These are phyloP conservation scores for Macrosoma leucophasiata DNA, from an alignment of 2,888 invertebrate species.

Conservation along the genomic window DNA sequence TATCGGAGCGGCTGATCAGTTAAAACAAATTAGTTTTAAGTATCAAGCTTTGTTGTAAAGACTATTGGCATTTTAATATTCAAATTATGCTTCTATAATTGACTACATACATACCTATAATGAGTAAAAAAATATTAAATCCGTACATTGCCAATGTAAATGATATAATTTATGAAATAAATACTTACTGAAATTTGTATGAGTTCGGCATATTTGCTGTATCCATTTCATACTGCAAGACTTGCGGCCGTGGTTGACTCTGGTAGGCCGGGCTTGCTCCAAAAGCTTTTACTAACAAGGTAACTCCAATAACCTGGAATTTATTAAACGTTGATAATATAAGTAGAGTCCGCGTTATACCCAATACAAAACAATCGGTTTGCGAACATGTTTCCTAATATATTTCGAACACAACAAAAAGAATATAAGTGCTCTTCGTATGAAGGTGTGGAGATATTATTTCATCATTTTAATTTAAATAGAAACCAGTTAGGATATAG, in stretches of 20 bases:
- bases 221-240: conserved; percentile 49
- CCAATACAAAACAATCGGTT: neutral
- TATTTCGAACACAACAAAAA: conserved; percentile 8
- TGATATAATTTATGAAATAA: too few relatives aligned
- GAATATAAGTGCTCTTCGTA: conserved; percentile 14
- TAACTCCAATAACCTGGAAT: conserved; percentile 45
- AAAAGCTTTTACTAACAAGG: conserved; percentile 34
- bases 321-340: conserved; percentile 4
- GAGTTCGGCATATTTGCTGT: conserved; percentile 59
- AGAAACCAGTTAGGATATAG: conserved; percentile 25
- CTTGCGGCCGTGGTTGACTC: conserved; percentile 44
- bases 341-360: too few relatives aligned
- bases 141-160: too few relatives aligned
- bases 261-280: conserved; percentile 39
- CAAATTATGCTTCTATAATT: too few relatives aligned
- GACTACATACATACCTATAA: too few relatives aligned
- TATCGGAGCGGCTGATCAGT: too few relatives aligned
- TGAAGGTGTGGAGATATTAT: conserved; percentile 22
- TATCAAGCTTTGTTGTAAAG: too few relatives aligned
- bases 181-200: conserved; percentile 62
- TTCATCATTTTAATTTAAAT: conserved; percentile 28
- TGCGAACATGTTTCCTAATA: too few relatives aligned
- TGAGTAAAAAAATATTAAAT: too few relatives aligned
- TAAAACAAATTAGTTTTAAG: too few relatives aligned
- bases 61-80: too few relatives aligned